Conservation (phyloP, 2,113 vertebrate genomes). For the Muntiacus reevesi region DNA sequence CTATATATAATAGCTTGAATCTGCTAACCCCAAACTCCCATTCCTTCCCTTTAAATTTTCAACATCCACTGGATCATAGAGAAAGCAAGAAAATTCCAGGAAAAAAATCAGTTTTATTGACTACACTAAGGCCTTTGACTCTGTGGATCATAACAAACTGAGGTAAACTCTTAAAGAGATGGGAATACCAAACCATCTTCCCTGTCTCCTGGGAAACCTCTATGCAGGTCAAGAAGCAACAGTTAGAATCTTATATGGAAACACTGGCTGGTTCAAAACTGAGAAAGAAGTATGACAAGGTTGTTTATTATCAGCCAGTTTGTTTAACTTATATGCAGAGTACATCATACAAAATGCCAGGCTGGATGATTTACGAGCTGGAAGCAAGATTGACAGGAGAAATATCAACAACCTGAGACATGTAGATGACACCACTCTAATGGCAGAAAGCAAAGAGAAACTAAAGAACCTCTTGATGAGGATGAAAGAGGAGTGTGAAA, state of each 20-base stretch:
- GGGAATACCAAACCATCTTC: background rate
- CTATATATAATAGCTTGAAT: background rate
- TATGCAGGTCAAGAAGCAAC: background rate
- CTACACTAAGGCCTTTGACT: background rate
- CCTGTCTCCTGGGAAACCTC: background rate
- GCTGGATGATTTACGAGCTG: background rate
- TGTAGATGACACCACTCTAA: background rate
- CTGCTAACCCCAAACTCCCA: background rate
- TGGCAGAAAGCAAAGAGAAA: background rate
- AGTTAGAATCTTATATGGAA: background rate
- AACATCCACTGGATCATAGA: background rate
- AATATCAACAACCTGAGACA: background rate
- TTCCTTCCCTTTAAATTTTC: background rate
- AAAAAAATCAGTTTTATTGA: background rate
- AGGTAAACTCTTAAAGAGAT: background rate
- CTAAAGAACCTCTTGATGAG: background rate
- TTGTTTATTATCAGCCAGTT: background rate
- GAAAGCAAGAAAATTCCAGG: background rate
- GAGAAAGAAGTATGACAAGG: background rate
- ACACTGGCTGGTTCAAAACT: background rate
- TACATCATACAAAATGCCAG: background rate
- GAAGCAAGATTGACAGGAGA: background rate
- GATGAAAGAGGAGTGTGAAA: background rate
- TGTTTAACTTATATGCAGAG: background rate
- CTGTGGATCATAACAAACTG: background rate